Conservation (phyloP, 1,140 invertebrate genomes). For the Conus ventricosus region DNA sequence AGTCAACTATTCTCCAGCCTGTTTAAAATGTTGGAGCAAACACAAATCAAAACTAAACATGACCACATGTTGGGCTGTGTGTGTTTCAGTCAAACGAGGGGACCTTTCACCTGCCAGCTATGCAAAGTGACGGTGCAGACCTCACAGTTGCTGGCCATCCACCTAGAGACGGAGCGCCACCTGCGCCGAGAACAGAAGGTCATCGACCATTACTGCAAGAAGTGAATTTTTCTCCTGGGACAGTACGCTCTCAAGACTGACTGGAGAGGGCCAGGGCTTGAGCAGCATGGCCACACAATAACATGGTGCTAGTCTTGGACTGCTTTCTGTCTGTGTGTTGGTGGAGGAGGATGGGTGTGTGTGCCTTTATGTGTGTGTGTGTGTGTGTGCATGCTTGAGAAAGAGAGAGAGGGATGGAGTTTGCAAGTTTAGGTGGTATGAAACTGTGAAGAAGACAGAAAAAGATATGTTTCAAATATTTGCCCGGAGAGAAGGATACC, state of each 20-base stretch:
- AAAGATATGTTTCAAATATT: no score
- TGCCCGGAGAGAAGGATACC: no score
- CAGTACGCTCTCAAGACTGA: not conserved
- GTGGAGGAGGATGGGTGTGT: not conserved
- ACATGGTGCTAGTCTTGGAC: not conserved
- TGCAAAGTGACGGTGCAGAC: slow-evolving; percentile 52
- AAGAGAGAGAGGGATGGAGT: no score
- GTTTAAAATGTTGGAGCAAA: no score
- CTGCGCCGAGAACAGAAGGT: slow-evolving; percentile 39
- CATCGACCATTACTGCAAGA: slow-evolving; percentile 2
- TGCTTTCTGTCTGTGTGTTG: not conserved
- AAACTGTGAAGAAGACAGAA: no score
- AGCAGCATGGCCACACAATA: no score
- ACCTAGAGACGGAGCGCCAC: slow-evolving; percentile 55
- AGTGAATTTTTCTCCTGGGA: not conserved
- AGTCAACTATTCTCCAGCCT: no score
- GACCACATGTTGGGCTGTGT: not conserved
- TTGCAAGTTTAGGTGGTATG: no score
- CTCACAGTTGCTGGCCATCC: slow-evolving; percentile 53
- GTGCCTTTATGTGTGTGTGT: not conserved
- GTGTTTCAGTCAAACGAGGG: slow-evolving; percentile 29
- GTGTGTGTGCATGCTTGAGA: no score
- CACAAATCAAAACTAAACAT: no score
- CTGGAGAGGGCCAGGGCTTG: not conserved
- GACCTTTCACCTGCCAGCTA: slow-evolving; percentile 51